Percentiles rank a stretch among this genome's conserved stretches.
Conservation (phyloP, 2,797 vertebrate genomes). For the Hipposideros larvatus region DNA sequence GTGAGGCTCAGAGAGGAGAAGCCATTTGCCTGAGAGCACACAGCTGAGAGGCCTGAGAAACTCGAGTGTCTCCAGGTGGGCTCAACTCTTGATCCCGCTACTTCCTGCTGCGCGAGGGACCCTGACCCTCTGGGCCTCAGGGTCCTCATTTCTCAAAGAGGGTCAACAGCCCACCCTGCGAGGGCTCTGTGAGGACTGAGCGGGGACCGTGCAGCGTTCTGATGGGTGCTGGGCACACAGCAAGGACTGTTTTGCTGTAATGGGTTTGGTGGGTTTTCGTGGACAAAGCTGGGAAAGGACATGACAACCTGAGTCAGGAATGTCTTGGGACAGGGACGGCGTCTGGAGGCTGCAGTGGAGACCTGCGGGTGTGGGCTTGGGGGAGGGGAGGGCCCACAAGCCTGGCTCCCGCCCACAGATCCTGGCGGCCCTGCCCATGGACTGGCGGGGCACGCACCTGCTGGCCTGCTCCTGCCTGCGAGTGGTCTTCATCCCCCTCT, state of each 20-base stretch:
- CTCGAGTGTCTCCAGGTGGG: too few species aligned
- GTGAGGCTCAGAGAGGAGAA: neutral
- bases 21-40: neutral
- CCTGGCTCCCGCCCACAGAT: constrained; percentile 89
- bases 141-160: neutral
- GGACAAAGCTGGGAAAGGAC: neutral
- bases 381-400: neutral
- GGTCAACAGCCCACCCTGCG: accelerated
- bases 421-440: constrained; percentile 95
- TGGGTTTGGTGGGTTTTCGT: neutral
- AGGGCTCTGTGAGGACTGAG: accelerated
- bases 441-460: constrained; percentile 95
- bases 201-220: accelerated
- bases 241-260: neutral
- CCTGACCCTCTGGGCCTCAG: accelerated
- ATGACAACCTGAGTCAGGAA: accelerated
- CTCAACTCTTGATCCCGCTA: accelerated
- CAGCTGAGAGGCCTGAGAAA: neutral
- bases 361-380: accelerated
- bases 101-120: neutral
- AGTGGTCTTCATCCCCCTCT: constrained; percentile 97
- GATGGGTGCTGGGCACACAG: accelerated
- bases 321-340: accelerated
- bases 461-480: constrained; percentile 95
- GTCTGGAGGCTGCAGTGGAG: accelerated